Percentiles rank a stretch among this genome's conserved stretches.
Evolutionary conservation across 2,113 vertebrate genomes (phyloP).

Genomic region (Prochilodus magdalenae): DNA sequence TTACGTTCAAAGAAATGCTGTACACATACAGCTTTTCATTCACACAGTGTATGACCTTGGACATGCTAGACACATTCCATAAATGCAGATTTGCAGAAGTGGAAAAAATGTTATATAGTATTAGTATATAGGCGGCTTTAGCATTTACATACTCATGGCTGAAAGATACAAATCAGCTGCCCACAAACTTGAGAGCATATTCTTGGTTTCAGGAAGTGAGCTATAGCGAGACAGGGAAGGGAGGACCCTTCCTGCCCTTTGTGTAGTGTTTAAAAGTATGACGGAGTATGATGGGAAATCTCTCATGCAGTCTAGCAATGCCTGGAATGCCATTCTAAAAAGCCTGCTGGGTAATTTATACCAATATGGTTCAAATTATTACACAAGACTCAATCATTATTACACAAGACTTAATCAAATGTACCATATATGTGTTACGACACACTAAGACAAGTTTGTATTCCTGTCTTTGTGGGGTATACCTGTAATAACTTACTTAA

Average conservation of each 20-base stretch:
- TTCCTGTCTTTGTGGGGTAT: no score
- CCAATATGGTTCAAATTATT: not conserved
- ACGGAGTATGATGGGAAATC: constrained; percentile 54
- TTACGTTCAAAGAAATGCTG: constrained; percentile 3
- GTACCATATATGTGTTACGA: not conserved
- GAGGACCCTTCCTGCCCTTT: constrained; percentile 67
- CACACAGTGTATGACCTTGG: no score
- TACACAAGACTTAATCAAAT: not conserved
- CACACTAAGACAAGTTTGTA: no score
- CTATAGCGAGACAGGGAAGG: constrained; percentile 69
- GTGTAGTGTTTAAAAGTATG: constrained; percentile 45
- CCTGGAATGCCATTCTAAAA: constrained; percentile 34
- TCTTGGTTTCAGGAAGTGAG: constrained; percentile 53
- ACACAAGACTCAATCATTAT: not conserved
- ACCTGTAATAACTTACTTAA: no score
- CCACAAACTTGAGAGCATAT: constrained; percentile 13
- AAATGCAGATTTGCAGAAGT: no score
- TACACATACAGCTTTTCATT: no score
- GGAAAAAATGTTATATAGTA: no score
- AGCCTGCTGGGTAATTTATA: not conserved
- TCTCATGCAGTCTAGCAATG: constrained; percentile 30
- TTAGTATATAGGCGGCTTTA: no score
- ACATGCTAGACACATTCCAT: no score
- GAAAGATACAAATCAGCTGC: constrained; percentile 29
- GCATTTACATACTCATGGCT: not conserved